A percentile compares a stretch with the other conserved stretches of the same genome.
Conservation (phyloP, 2,888 invertebrate genomes). For the Drosophila lacicola region DNA sequence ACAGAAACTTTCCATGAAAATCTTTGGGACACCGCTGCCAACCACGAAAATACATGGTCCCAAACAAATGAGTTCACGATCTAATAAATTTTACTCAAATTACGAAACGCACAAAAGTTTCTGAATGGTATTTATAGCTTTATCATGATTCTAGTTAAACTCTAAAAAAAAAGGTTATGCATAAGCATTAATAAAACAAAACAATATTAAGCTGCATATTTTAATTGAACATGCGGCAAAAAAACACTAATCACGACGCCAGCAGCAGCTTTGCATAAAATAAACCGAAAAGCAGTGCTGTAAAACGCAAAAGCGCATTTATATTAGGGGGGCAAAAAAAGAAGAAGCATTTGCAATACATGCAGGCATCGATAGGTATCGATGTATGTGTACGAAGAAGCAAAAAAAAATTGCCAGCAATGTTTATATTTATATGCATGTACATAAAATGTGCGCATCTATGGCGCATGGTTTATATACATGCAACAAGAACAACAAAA, state of each 20-base stretch:
- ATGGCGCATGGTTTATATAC: slow-evolving; percentile 28
- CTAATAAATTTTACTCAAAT: slow-evolving; percentile 67
- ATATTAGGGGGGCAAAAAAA: neutral
- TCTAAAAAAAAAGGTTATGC: neutral
- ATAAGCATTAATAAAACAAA: too few species aligned
- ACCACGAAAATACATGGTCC: slow-evolving; percentile 57
- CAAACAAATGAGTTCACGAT: slow-evolving; percentile 64
- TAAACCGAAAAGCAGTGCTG: slow-evolving; percentile 4
- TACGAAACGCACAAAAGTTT: slow-evolving; percentile 49
- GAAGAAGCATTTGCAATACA: neutral
- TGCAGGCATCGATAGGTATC: neutral
- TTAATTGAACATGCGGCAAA: slow-evolving; percentile 8
- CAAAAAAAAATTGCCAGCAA: slow-evolving; percentile 33
- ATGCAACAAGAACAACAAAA: slow-evolving; percentile 13
- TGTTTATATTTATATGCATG: slow-evolving; percentile 21
- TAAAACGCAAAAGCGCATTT: slow-evolving; percentile 1
- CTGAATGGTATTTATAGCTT: neutral
- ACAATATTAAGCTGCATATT: slow-evolving; percentile 7
- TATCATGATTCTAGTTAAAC: neutral
- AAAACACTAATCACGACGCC: slow-evolving; percentile 8
- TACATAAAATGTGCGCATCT: slow-evolving; percentile 15
- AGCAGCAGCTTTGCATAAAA: neutral
- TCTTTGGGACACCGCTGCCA: slow-evolving; percentile 55
- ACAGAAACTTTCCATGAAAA: slow-evolving; percentile 76
- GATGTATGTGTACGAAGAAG: slow-evolving; percentile 1